Evolutionary conservation across 2,797 vertebrate species (phyloP).

Genomic region (Ctenosaura bakeri): DNA sequence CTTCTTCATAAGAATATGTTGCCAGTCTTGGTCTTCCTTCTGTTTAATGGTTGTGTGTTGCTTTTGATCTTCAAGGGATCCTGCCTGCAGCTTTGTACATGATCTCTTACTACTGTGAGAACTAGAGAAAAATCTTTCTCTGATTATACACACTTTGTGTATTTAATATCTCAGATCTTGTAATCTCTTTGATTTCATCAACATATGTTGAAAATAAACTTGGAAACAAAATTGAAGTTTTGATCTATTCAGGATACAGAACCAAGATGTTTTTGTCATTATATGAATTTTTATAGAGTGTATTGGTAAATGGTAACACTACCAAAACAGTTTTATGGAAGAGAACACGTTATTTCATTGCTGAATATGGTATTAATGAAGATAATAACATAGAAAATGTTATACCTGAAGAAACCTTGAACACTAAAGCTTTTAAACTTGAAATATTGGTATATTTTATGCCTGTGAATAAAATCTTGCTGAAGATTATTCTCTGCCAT

Average conservation of each 20-base stretch:
- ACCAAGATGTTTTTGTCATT: neutral
- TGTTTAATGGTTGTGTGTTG: neutral
- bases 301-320: neutral
- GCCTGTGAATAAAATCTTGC: neutral
- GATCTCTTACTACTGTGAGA: neutral
- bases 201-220: neutral
- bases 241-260: neutral
- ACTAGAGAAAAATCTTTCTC: neutral
- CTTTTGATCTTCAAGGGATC: neutral
- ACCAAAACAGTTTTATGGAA: neutral
- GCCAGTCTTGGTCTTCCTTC: neutral
- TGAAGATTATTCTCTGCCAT: neutral
- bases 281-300: neutral
- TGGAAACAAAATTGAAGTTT: neutral
- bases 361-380: neutral
- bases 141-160: neutral
- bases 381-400: neutral
- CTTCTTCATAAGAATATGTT: neutral
- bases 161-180: neutral
- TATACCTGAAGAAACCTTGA: neutral
- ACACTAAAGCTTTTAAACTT: neutral
- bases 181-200: neutral
- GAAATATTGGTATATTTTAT: no score
- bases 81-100: neutral
- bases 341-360: no score